Conservation (phyloP, 2,113 vertebrate genomes). For the Rattus norvegicus region DNA sequence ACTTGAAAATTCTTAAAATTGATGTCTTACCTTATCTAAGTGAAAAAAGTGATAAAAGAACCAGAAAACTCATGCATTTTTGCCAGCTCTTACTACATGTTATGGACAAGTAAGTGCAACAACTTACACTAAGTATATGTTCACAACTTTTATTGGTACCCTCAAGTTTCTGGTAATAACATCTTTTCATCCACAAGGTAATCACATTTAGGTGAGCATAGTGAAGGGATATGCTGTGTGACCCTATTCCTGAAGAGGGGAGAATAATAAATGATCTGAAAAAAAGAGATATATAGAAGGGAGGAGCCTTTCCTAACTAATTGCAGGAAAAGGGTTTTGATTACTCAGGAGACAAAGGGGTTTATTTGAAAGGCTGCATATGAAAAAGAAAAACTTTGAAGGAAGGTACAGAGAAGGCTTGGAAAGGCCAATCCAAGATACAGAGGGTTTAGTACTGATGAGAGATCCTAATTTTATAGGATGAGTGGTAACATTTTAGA, state of each 20-base stretch:
- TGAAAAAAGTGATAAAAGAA: neutral
- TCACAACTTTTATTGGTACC: neutral
- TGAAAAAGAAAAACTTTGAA: neutral
- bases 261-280: too few relatives aligned
- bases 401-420: neutral
- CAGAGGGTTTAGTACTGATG: neutral
- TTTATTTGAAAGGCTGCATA: neutral
- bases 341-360: neutral
- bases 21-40: neutral
- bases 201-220: neutral
- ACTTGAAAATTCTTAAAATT: neutral
- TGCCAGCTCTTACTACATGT: conserved; percentile 46
- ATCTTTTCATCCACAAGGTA: conserved; percentile 24
- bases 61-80: neutral
- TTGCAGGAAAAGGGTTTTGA: neutral
- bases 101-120: neutral
- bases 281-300: too few relatives aligned
- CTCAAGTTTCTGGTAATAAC: neutral
- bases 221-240: too few relatives aligned
- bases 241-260: too few relatives aligned
- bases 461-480: neutral
- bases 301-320: neutral
- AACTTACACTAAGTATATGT: neutral
- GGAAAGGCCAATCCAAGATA: neutral
- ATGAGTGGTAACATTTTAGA: neutral